A percentile compares a stretch with the other conserved stretches of the same genome.
Conservation (phyloP, 2,888 invertebrate species). For the Lithophane leautieri region DNA sequence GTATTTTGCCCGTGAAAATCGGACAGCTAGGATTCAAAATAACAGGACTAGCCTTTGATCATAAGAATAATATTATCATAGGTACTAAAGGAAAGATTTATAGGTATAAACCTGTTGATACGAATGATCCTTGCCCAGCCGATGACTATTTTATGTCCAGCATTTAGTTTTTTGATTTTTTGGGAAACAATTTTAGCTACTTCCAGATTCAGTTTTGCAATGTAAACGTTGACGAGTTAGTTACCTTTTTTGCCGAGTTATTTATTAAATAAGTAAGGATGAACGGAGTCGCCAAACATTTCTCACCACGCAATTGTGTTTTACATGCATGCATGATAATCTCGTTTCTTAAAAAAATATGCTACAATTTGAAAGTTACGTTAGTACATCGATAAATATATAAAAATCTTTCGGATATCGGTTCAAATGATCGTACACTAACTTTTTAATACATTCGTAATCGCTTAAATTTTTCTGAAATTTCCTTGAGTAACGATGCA, state of each 20-base stretch:
- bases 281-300: neutral
- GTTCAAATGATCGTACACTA: neutral
- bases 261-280: neutral
- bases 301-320: neutral
- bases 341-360: neutral
- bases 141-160: constrained; percentile 87
- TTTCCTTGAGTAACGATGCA: constrained; percentile 34
- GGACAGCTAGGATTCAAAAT: constrained; percentile 85
- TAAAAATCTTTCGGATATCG: neutral
- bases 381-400: neutral
- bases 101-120: constrained; percentile 82
- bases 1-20: constrained; percentile 82
- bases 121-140: constrained; percentile 83
- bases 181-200: constrained; percentile 10
- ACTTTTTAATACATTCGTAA: constrained; percentile 22
- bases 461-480: constrained; percentile 1
- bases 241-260: neutral
- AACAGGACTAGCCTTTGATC: constrained; percentile 83
- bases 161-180: constrained; percentile 70
- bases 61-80: constrained; percentile 83
- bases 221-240: neutral
- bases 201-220: neutral
- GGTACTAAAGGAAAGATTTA: constrained; percentile 88
- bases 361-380: neutral
- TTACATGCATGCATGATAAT: neutral